Base-by-base conservation (phyloP, 2,888 invertebrate genomes). In the Morpho helenor region DNA sequence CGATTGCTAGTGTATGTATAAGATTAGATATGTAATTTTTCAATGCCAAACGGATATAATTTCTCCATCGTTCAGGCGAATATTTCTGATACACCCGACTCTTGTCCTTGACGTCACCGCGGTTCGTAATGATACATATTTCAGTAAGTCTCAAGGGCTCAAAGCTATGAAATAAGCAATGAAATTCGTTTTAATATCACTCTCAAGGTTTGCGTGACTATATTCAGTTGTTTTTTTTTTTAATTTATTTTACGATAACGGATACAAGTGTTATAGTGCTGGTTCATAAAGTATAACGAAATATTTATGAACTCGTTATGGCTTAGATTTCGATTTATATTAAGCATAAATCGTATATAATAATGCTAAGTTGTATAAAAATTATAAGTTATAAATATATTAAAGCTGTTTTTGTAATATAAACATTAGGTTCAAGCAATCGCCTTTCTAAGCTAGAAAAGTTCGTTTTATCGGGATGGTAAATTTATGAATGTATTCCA, bases 131-230 rank as follows among this genome's bases (percentile, higher is more conserved):
- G 51, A 42, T 55, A 56, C 53, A 61, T 56, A 54, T 60, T 63
- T 60, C 45, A 59, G 52, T 46, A 53, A 52, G 52, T 63, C 61
- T 59, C 64, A 57, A 64, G 64, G 62, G 61, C 47, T 50, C 31
- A 10, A 49, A 56, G 58, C 63, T 49, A 50, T 57, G 56, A 64
- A 60, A 54, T 51, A 60, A 46, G 52, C 49, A 57, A 46, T 56
- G 49, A 60, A 64, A 61, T 59, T 48, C 57, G 48, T 62, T 63
- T 61, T 60, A 52, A 60, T 61, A 64, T 52, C 48, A 49, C 58
- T 58, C 51, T 52, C 47, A 52, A 60, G 55, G 49, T 56, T 61
- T 52, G 31, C 10, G 53, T 51, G 51, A 51, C 23, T 53, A 57
- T 52, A 52, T 39, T 55, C 16, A 51, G 39, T 57, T 56, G 31